Percentiles rank a stretch among this genome's conserved stretches.
Conservation (phyloP, 2,888 invertebrate genomes). For the Dermolepida albohirtum region DNA sequence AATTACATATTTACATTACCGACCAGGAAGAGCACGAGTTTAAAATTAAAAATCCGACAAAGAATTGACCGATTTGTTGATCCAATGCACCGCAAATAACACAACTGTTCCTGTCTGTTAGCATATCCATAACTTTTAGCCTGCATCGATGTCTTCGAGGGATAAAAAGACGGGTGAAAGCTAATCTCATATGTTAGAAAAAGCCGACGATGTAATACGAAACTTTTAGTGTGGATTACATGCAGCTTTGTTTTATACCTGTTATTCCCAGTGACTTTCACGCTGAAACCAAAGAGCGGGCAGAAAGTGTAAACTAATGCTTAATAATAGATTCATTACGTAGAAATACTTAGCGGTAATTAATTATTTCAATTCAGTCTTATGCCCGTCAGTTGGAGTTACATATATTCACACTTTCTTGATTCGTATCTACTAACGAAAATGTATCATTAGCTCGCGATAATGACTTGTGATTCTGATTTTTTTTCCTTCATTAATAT, state of each 20-base stretch:
- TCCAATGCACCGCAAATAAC: constrained; percentile 32
- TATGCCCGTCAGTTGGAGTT: constrained; percentile 5
- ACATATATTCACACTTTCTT: constrained; percentile 20
- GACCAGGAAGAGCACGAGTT: constrained; percentile 19
- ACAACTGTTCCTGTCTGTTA: constrained; percentile 22
- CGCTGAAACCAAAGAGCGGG: constrained; percentile 27
- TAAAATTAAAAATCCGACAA: constrained; percentile 10
- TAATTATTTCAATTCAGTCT: constrained; percentile 20
- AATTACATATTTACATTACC: constrained; percentile 9
- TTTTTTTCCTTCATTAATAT: too few species aligned
- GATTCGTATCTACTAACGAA: constrained; percentile 24
- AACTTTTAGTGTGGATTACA: constrained; percentile 37
- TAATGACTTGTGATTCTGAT: constrained; percentile 8
- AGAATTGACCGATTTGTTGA: constrained; percentile 26
- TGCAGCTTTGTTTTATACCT: constrained; percentile 35
- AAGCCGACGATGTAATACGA: constrained; percentile 30
- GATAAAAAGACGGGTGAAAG: constrained; percentile 32
- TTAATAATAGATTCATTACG: constrained; percentile 36
- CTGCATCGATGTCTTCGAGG: constrained; percentile 23
- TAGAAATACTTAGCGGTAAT: constrained; percentile 16
- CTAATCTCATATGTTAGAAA: constrained; percentile 14
- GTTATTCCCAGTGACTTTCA: constrained; percentile 36
- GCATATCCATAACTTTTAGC: constrained; percentile 16
- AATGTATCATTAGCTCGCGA: constrained; percentile 5
- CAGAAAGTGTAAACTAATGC: constrained; percentile 41